Evolutionary conservation across 1,140 invertebrate species (phyloP).

Genomic region (Muscidifurax raptorellus): DNA sequence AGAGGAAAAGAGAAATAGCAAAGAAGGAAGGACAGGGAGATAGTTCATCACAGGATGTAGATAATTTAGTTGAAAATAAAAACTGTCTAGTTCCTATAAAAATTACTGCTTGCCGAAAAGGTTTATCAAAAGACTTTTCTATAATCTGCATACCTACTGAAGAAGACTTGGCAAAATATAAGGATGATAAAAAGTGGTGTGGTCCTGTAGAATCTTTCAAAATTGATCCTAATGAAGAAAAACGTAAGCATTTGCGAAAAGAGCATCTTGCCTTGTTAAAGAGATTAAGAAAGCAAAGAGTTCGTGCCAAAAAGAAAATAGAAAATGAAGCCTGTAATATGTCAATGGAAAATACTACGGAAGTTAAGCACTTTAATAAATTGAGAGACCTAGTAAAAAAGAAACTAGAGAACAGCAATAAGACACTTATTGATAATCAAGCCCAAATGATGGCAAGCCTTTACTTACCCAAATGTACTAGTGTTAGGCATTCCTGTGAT

Average conservation of each 20-base stretch:
- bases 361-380: conserved; percentile 37
- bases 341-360: conserved; percentile 7
- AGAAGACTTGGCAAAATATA: conserved; percentile 75
- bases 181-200: conserved; percentile 67
- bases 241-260: conserved; percentile 76
- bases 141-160: conserved; percentile 80
- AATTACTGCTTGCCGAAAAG: conserved; percentile 73
- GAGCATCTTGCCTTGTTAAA: conserved; percentile 79
- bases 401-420: conserved; percentile 42
- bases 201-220: conserved; percentile 77
- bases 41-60: conserved; percentile 12
- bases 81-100: conserved; percentile 77
- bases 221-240: conserved; percentile 77
- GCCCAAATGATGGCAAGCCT: conserved; percentile 80
- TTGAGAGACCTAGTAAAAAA: conserved; percentile 48
- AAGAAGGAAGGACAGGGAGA: conserved; percentile 8
- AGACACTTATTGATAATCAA: conserved; percentile 74
- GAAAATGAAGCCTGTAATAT: conserved; percentile 41
- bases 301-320: conserved; percentile 50
- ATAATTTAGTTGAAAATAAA: conserved; percentile 51
- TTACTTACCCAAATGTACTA: conserved; percentile 80
- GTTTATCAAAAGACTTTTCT: conserved; percentile 76
- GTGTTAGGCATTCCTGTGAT: conserved; percentile 79
- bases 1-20: conserved; percentile 22
- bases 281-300: conserved; percentile 76